phyloP scores from a whole-genome alignment of 2,797 vertebrate genomes.

The Eulemur mongoz region DNA sequence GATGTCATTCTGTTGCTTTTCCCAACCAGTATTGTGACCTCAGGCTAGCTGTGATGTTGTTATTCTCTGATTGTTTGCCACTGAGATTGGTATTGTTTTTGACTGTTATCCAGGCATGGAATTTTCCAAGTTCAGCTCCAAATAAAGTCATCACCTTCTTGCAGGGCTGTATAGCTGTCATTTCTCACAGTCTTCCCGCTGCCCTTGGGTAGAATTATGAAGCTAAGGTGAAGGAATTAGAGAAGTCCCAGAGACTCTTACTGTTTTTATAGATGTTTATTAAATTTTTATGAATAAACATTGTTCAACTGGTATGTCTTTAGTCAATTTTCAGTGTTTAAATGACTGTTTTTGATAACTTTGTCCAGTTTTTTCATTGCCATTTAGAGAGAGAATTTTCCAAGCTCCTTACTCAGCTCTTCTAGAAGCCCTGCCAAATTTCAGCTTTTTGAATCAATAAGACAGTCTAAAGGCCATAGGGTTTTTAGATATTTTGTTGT shows the following conservation, averaged over 20 bases:
- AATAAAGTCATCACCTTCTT: constrained; percentile 22
- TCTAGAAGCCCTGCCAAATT: background rate
- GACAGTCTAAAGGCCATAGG: background rate
- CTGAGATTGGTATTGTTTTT: constrained; percentile 22
- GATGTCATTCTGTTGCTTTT: constrained; percentile 38
- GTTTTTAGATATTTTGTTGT: background rate
- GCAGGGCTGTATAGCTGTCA: background rate
- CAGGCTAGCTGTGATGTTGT: background rate
- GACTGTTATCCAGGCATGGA: background rate
- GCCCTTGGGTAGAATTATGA: background rate
- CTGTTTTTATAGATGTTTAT: background rate
- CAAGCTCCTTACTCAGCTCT: background rate
- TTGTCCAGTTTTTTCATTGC: background rate
- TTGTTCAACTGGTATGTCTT: background rate
- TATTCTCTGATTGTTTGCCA: constrained; percentile 16
- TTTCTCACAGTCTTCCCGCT: background rate
- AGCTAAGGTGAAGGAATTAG: background rate
- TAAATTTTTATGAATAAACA: constrained; percentile 33
- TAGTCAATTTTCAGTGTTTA: constrained; percentile 28
- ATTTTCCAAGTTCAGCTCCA: constrained; percentile 24
- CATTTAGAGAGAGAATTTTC: background rate
- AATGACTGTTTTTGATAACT: background rate
- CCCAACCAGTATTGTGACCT: background rate
- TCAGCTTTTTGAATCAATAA: background rate
- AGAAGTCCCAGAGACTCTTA: background rate